Evolutionary conservation across 2,888 invertebrate genomes (phyloP).

Genomic region (Cerceris rybyensis): DNA sequence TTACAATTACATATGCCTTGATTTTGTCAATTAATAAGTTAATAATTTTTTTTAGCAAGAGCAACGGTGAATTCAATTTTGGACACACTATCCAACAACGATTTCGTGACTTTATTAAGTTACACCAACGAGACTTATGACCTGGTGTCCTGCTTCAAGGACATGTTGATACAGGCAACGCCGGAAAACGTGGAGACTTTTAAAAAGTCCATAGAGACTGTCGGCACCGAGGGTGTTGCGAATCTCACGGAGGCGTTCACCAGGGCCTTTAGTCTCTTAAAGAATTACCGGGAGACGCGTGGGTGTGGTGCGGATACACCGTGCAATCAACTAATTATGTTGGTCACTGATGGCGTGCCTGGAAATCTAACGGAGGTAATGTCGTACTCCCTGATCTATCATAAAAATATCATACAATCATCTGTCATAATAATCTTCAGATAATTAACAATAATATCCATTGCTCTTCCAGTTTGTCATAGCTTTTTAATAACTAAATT

Average conservation of each 20-base stretch:
- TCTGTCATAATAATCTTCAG: background rate
- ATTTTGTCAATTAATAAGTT: background rate
- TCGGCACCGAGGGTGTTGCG: slow-evolving; percentile 90
- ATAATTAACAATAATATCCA: too few relatives aligned
- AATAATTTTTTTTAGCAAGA: slow-evolving; percentile 68
- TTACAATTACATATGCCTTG: too few relatives aligned
- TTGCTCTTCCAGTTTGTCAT: too few relatives aligned
- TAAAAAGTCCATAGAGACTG: slow-evolving; percentile 86
- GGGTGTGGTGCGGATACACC: slow-evolving; percentile 84
- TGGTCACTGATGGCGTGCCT: slow-evolving; percentile 97
- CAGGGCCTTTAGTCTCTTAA: slow-evolving; percentile 92
- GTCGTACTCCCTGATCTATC: background rate
- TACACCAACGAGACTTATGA: slow-evolving; percentile 89
- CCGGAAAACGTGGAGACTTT: slow-evolving; percentile 91
- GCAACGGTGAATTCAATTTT: slow-evolving; percentile 92
- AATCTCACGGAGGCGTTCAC: slow-evolving; percentile 92
- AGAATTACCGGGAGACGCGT: slow-evolving; percentile 84
- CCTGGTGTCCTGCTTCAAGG: slow-evolving; percentile 92
- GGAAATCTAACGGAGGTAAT: slow-evolving; percentile 89
- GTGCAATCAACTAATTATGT: slow-evolving; percentile 98
- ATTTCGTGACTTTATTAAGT: slow-evolving; percentile 96
- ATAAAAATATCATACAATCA: too few relatives aligned
- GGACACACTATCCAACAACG: slow-evolving; percentile 98
- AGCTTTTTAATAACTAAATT: too few relatives aligned
- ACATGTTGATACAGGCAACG: slow-evolving; percentile 93